These are phyloP conservation scores for Drosophila mayri DNA, from an alignment of 1,140 invertebrate genomes.

Conservation along the genomic window DNA sequence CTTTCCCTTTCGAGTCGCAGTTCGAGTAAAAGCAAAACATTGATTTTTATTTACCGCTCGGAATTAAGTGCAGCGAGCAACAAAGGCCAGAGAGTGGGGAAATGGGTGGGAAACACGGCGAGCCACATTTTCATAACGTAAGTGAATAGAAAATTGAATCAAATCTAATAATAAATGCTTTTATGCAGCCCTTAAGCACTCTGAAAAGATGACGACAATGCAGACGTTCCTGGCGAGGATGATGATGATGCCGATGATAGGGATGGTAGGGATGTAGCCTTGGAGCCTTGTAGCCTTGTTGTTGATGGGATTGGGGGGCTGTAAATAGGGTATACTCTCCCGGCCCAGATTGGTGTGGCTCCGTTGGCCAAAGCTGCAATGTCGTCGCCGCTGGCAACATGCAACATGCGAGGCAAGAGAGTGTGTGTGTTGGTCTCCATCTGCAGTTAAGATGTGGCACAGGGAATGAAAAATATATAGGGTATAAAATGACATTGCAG, in stretches of 20 bases:
- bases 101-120: slow-evolving; percentile 45
- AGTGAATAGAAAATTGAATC: slow-evolving; percentile 84
- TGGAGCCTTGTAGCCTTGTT: not conserved
- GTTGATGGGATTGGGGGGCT: slow-evolving; percentile 5
- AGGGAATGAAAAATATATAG: not conserved
- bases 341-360: slow-evolving; percentile 74
- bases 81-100: slow-evolving; percentile 4
- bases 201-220: slow-evolving; percentile 79
- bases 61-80: slow-evolving; percentile 68
- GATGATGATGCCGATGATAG: slow-evolving; percentile 11
- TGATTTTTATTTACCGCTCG: slow-evolving; percentile 79
- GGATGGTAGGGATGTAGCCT: not conserved
- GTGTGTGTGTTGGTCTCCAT: slow-evolving; percentile 45
- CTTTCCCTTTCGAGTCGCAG: slow-evolving; percentile 20
- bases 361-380: slow-evolving; percentile 68
- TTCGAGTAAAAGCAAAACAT: slow-evolving; percentile 70
- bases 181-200: slow-evolving; percentile 83
- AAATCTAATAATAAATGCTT: slow-evolving; percentile 84
- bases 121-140: slow-evolving; percentile 83
- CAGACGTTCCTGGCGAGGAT: slow-evolving; percentile 34
- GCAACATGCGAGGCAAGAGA: slow-evolving; percentile 43
- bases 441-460: slow-evolving; percentile 30
- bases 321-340: slow-evolving; percentile 23
- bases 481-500: no score
- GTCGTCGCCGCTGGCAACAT: slow-evolving; percentile 63